Evolutionary conservation across 1,140 invertebrate species (phyloP).

Genomic region (Cydia amplana): DNA sequence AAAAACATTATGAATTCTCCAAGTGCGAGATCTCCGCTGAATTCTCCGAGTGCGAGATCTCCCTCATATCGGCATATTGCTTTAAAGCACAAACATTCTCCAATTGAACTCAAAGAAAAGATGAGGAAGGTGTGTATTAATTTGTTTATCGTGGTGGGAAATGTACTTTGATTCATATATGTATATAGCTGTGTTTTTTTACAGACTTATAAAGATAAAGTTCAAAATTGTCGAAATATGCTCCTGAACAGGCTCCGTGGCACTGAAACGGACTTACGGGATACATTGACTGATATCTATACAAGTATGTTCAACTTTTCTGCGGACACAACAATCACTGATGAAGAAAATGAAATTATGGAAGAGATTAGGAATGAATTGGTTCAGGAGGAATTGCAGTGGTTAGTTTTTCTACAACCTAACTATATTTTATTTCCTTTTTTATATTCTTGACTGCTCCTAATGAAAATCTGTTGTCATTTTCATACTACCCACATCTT

Average conservation of each 20-base stretch:
- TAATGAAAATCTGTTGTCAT: too few species aligned
- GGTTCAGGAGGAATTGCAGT: slow-evolving; percentile 68
- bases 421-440: not conserved
- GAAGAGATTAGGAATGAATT: slow-evolving; percentile 66
- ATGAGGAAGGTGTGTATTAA: slow-evolving; percentile 59
- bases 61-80: slow-evolving; percentile 63
- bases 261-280: slow-evolving; percentile 50
- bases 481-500: too few species aligned
- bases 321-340: slow-evolving; percentile 43
- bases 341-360: slow-evolving; percentile 56
- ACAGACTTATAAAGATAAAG: slow-evolving; percentile 67
- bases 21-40: slow-evolving; percentile 40
- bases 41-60: slow-evolving; percentile 50
- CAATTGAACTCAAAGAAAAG: slow-evolving; percentile 69
- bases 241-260: slow-evolving; percentile 61
- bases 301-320: slow-evolving; percentile 56
- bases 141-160: slow-evolving; percentile 7
- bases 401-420: slow-evolving; percentile 45
- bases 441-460: not conserved
- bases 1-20: slow-evolving; percentile 24
- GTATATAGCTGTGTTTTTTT: slow-evolving; percentile 7
- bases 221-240: slow-evolving; percentile 61
- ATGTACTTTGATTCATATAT: slow-evolving; percentile 9
- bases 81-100: slow-evolving; percentile 56
- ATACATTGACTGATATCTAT: slow-evolving; percentile 61